Evolutionary conservation across 2,888 invertebrate genomes (phyloP), one percentile per base, ranked within the genome.

Genomic region (Noctua janthe): DNA sequence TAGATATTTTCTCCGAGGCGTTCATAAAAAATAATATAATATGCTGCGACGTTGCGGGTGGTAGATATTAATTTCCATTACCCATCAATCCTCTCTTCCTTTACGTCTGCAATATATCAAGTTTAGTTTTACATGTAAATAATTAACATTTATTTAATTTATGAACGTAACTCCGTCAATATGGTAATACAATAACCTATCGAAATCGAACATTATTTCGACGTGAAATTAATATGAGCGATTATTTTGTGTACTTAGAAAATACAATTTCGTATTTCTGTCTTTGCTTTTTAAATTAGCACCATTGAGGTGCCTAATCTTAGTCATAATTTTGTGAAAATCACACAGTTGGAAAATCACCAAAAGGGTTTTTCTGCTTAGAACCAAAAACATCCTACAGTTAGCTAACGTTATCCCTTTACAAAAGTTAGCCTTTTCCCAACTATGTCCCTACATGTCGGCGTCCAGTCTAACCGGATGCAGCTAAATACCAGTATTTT

Each of bases 51-150:
- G 54, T n/a, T 8, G 49, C 20, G 56, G 59, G 59, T n/a, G 69
- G 69, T 69, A 35, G 56, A 20, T 74, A 78, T 78, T 78, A 70
- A 70, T 76, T 64, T 78, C 67, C 29, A 78, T 59, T 49, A 64
- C 39, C 43, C 64, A 59, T 29, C 29, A 78, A 59, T 69, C 43
- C 47, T 20, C 67, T 47, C 20, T 72, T 72, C n/a, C 2, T 51
- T 82, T 56, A 73, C n/a, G 62, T 62, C 13, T 51, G 78, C 8
- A 71, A 62, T 86, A 76, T 78, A n/a, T 64, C 35, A 86, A 66
- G 11, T 29, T 86, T 66, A 71, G 54, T 74, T 77, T 67, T 64
- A 6, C 20, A 39, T 56, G 51, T 82, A 71, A 64, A 71, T 74
- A 20, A 76, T 49, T 71, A n/a, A n/a, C n/a, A n/a, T n/a, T n/a